phyloP scores from a whole-genome alignment of 2,888 invertebrate species.

The Furcula furcula region DNA sequence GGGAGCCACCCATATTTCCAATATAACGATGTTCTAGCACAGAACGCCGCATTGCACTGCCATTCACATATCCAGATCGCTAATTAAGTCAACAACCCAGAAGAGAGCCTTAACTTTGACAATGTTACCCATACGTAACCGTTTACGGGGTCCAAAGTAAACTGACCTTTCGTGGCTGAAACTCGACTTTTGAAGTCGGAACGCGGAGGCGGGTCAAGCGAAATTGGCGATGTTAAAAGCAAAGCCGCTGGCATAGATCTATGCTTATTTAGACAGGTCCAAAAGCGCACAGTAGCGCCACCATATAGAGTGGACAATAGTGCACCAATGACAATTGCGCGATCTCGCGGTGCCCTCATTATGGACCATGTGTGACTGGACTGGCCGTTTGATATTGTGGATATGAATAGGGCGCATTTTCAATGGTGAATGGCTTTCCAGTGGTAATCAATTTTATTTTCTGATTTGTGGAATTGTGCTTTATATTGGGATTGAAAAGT shows the following conservation, averaged over 20 bases:
- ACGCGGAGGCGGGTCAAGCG: slow-evolving; percentile 29
- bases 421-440: slow-evolving; percentile 31
- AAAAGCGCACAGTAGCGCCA: slow-evolving; percentile 68
- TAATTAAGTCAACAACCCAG: slow-evolving; percentile 77
- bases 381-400: slow-evolving; percentile 34
- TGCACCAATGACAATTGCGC: slow-evolving; percentile 69
- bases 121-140: slow-evolving; percentile 78
- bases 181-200: slow-evolving; percentile 11
- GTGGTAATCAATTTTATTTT: slow-evolving; percentile 31
- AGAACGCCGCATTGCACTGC: slow-evolving; percentile 74
- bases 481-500: not conserved
- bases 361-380: slow-evolving; percentile 60
- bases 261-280: slow-evolving; percentile 76
- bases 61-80: slow-evolving; percentile 80
- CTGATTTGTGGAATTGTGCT: slow-evolving; percentile 20
- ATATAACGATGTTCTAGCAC: slow-evolving; percentile 73
- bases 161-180: slow-evolving; percentile 32
- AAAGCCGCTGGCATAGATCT: slow-evolving; percentile 74
- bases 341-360: slow-evolving; percentile 63
- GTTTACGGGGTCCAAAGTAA: slow-evolving; percentile 45
- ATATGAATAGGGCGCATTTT: slow-evolving; percentile 39
- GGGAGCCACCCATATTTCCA: slow-evolving; percentile 71
- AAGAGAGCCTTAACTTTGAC: slow-evolving; percentile 80
- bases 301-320: slow-evolving; percentile 80
- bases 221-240: slow-evolving; percentile 56